Conservation (phyloP, 2,888 invertebrate genomes). For the Epinotia ramella region DNA sequence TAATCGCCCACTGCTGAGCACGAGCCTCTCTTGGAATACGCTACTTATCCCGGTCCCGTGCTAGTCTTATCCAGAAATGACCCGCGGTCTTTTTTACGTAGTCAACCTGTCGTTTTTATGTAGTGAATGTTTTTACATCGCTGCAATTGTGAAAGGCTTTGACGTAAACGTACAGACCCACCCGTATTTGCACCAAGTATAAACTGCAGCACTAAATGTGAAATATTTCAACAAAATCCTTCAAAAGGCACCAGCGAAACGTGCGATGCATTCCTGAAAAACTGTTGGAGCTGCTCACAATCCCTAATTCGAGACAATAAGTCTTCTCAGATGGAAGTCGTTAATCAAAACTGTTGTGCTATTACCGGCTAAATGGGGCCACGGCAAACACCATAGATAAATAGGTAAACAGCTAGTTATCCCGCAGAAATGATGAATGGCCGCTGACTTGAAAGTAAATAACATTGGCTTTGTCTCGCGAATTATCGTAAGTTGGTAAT, state of each 20-base stretch:
- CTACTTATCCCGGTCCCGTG: too few relatives aligned
- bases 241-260: constrained; percentile 3
- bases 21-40: too few relatives aligned
- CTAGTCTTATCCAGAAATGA: too few relatives aligned
- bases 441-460: constrained; percentile 36
- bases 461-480: constrained; percentile 25
- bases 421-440: constrained; percentile 41
- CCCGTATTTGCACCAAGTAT: neutral
- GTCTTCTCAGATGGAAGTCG: constrained; percentile 39
- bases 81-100: too few relatives aligned
- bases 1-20: too few relatives aligned
- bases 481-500: constrained; percentile 28
- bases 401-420: constrained; percentile 38
- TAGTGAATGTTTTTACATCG: neutral
- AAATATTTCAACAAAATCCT: constrained; percentile 9
- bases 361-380: constrained; percentile 42
- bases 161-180: neutral
- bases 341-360: constrained; percentile 45
- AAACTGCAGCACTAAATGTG: constrained; percentile 7
- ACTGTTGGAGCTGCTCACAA: constrained; percentile 2
- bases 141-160: constrained; percentile 4
- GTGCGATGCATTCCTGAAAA: constrained; percentile 16
- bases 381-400: constrained; percentile 43
- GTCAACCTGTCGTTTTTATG: neutral
- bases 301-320: constrained; percentile 28